These are phyloP conservation scores for Leptura quadrifasciata DNA, from an alignment of 2,888 invertebrate genomes.

Conservation along the genomic window DNA sequence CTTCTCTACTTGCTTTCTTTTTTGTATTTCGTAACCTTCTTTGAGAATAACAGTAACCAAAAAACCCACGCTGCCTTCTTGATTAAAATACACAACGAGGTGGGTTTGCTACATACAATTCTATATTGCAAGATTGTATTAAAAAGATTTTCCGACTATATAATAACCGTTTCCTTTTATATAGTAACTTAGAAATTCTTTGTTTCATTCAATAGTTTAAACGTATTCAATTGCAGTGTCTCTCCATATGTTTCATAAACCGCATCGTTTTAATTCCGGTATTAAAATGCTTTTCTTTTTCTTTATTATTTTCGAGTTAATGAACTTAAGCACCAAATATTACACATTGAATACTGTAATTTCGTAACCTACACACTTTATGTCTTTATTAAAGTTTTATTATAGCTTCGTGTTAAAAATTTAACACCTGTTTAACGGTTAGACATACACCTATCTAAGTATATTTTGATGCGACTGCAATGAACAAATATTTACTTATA, in stretches of 20 bases:
- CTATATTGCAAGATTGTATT: too few species aligned
- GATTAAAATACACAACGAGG: too few species aligned
- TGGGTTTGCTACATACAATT: too few species aligned
- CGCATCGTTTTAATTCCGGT: background rate
- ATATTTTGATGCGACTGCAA: too few species aligned
- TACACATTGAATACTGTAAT: slow-evolving; percentile 15
- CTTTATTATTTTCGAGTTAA: background rate
- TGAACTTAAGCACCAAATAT: slow-evolving; percentile 3
- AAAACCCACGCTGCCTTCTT: too few species aligned
- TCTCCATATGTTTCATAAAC: background rate
- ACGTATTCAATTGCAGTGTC: background rate
- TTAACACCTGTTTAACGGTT: slow-evolving; percentile 10
- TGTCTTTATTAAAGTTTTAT: slow-evolving; percentile 31
- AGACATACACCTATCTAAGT: background rate
- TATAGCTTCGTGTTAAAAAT: slow-evolving; percentile 9
- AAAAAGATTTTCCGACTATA: too few species aligned
- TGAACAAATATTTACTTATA: background rate
- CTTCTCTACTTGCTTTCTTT: too few species aligned
- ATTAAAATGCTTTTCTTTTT: background rate
- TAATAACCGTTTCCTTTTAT: too few species aligned
- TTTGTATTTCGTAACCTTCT: too few species aligned
- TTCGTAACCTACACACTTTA: slow-evolving; percentile 18
- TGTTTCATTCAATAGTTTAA: too few species aligned
- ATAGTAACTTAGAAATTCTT: too few species aligned
- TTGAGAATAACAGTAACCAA: too few species aligned